Evolutionary conservation across 2,113 vertebrate genomes (phyloP), one percentile per base, ranked within the genome.

Genomic region (Callospermophilus lateralis): DNA sequence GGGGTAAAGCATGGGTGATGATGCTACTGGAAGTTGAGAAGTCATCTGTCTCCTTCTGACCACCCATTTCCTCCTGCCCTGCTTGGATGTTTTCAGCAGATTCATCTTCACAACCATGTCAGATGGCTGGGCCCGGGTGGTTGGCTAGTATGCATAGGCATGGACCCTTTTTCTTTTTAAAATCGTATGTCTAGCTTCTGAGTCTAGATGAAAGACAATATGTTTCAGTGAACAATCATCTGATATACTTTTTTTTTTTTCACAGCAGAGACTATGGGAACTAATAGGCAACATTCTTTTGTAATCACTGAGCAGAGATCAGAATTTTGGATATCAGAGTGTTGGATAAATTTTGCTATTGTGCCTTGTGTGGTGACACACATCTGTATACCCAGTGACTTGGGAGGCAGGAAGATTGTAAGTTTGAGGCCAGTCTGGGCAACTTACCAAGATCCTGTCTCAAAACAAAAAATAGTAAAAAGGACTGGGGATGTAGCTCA

Each of bases 271-370:
- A 53, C 79, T 72, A 3, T 63, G 45, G 65, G 73, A 94, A 32
- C 72, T 85, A 61, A 89, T 16, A 34, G 2, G 48, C 42, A 55
- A 53, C n/a, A 51, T 83, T 89, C 68, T 42, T 48, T 86, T 93
- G 37, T 91, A 30, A 77, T 88, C 67, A 78, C 5, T 45, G 63
- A 61, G 26, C 70, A 80, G 79, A 55, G 51, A 61, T 63, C 48
- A 67, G 73, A 80, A 37, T 90, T 90, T 86, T 51, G 80, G 96
- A 93, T 97, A 0, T 76, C 26, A 24, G 8, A 1, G 13, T 93
- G 4, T 92, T 88, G 61, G 61, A 53, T 72, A 86, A 67, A 34
- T 73, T 89, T 63, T 87, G 6, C 9, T 63, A 22, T 63, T 63
- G 8, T 63, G 24, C 61, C 3, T 24, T 24, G 61, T 26, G 61